Base-by-base conservation (phyloP, 2,113 vertebrate species). In the Chelonoidis abingdonii region DNA sequence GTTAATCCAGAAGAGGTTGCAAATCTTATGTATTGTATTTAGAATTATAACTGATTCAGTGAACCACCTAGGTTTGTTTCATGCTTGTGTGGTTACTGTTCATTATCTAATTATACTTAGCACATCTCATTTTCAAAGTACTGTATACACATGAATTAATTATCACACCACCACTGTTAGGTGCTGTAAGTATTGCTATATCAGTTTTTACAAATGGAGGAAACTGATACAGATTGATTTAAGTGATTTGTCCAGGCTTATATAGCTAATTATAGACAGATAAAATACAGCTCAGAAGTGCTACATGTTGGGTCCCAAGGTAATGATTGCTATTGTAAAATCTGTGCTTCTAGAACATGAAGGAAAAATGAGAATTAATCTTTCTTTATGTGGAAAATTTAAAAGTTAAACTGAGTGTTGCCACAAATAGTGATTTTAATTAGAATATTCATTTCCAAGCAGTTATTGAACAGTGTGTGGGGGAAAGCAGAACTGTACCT, bases 401-500 rank as follows among this genome's bases (percentile, higher is more conserved):
- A 44, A 35, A 94, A 87, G 13, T 8, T 31, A 69, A 75, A 72
- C 50, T 90, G 49, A 65, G 84, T 83, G 89, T 89, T 86, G 13
- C 81, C 72, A n/a, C 50, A 47, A 92, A 84, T 25, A 85, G 3
- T 65, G 38, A 85, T 89, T 69, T 69, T n/a, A n/a, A 69, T 95
- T 93, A 85, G 87, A 6, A 83, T 92, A 95, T 86, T 91, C 62
- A 49, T 69, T 92, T 69, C 88, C 31, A 50, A 93, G 16, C 38
- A 41, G n/a, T 27, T 83, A 56, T 11, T 17, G 57, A 95, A 44
- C 44, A 84, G 57, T 84, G 86, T 38, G 38, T 38, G 80, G 3
- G 86, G 86, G 44, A 31, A 90, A 91, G 38, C 72, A 49, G 80
- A 62, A 93, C 90, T 96, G 92, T 93, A 38, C 31, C 35, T 89